These are phyloP conservation scores for Bellardia bayeri DNA, from an alignment of 2,888 invertebrate species.

Conservation along the genomic window DNA sequence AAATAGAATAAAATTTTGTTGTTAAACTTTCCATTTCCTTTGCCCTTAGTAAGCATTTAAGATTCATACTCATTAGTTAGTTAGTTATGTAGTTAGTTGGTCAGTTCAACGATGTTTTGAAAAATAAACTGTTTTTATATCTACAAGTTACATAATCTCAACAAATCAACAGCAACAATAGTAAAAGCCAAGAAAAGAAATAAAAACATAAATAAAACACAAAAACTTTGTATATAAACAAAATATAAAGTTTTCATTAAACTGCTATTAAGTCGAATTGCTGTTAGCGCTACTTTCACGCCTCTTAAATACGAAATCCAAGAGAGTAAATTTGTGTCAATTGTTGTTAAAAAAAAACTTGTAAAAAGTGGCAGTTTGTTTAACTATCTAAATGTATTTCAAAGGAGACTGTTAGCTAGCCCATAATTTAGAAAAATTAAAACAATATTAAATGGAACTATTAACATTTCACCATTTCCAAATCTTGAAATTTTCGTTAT, in stretches of 20 bases:
- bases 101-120: constrained; percentile 31
- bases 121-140: constrained; percentile 8
- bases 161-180: constrained; percentile 43
- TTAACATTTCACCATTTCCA: no score
- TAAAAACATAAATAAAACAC: constrained; percentile 24
- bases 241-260: background rate
- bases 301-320: no score
- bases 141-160: constrained; percentile 57
- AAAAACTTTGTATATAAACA: constrained; percentile 31
- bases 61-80: background rate
- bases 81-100: constrained; percentile 23
- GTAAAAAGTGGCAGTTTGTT: no score
- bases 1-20: background rate
- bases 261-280: background rate
- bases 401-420: no score
- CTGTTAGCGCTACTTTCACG: no score
- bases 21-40: constrained; percentile 35
- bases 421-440: no score
- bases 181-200: constrained; percentile 40
- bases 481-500: no score
- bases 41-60: background rate
- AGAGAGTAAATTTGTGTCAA: no score
- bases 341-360: no score
- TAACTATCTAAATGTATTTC: no score
- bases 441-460: no score